Evolutionary conservation across 2,888 invertebrate species (phyloP).

Genomic region (Amiota minor): DNA sequence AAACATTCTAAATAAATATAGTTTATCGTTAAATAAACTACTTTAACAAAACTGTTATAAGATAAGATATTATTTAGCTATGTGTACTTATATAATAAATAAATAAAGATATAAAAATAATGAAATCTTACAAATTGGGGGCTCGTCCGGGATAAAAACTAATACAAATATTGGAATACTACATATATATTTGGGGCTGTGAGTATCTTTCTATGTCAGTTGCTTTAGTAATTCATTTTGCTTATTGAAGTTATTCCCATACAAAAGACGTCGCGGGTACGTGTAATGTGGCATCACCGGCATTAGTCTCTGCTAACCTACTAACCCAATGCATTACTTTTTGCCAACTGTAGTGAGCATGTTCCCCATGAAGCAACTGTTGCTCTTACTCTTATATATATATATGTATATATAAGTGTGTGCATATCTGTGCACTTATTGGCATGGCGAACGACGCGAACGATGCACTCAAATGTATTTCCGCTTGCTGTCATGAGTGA

Average conservation of each 20-base stretch:
- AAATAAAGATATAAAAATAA: too few species aligned
- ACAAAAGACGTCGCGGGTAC: background rate
- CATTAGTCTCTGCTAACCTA: slow-evolving; percentile 10
- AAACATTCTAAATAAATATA: too few species aligned
- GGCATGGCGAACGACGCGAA: background rate
- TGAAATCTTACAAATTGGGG: too few species aligned
- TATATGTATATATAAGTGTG: background rate
- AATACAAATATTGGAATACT: too few species aligned
- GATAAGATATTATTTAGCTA: too few species aligned
- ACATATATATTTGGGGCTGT: background rate
- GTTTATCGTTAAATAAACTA: too few species aligned
- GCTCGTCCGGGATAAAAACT: too few species aligned
- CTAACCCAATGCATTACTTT: background rate
- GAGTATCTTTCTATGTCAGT: background rate
- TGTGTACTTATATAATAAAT: too few species aligned
- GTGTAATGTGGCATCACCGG: background rate
- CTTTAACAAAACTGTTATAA: too few species aligned
- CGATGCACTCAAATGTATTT: slow-evolving; percentile 9
- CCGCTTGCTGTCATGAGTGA: slow-evolving; percentile 10
- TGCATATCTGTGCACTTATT: background rate
- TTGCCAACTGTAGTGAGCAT: too few species aligned
- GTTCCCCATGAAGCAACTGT: background rate
- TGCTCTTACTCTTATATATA: background rate
- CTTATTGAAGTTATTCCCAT: background rate
- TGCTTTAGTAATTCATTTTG: background rate